Conservation (phyloP, 1,140 invertebrate species). For the Ceratosolen fusciceps region DNA sequence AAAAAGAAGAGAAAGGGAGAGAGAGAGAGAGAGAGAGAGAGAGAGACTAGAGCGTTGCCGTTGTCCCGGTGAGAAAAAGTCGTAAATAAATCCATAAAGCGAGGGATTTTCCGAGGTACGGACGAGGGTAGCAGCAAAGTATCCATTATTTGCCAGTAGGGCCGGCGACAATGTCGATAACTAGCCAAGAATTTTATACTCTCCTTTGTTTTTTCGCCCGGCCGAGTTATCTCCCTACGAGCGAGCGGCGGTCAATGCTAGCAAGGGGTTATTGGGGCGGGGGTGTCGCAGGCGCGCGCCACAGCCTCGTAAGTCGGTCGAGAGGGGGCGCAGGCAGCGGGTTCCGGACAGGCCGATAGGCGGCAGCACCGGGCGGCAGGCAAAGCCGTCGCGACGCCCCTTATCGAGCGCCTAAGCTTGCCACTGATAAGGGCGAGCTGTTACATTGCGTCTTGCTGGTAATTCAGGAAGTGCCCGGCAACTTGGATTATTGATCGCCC, state of each 20-base stretch:
- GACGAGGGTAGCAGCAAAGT: no score
- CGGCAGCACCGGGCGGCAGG: slow-evolving; percentile 43
- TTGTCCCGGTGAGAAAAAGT: no score
- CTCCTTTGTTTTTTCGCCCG: no score
- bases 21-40: no score
- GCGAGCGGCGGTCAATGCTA: background rate
- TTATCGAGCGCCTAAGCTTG: slow-evolving; percentile 24
- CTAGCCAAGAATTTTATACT: no score
- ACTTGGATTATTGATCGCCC: slow-evolving; percentile 6
- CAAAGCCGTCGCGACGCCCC: background rate
- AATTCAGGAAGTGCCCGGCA: slow-evolving; percentile 35
- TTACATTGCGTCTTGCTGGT: slow-evolving; percentile 15
- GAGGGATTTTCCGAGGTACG: no score
- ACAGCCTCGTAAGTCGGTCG: slow-evolving; percentile 47
- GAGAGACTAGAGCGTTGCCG: no score
- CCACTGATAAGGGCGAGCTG: slow-evolving; percentile 23
- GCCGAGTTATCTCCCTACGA: no score
- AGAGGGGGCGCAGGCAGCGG: background rate
- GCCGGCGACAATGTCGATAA: no score
- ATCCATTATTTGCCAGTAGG: no score
- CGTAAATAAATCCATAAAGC: no score
- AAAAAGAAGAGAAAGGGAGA: no score
- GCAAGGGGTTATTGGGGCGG: background rate
- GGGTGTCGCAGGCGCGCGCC: background rate
- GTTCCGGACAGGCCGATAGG: background rate